These are phyloP conservation scores for Smittia sp. DNA, from an alignment of 2,888 invertebrate genomes.

Conservation along the genomic window DNA sequence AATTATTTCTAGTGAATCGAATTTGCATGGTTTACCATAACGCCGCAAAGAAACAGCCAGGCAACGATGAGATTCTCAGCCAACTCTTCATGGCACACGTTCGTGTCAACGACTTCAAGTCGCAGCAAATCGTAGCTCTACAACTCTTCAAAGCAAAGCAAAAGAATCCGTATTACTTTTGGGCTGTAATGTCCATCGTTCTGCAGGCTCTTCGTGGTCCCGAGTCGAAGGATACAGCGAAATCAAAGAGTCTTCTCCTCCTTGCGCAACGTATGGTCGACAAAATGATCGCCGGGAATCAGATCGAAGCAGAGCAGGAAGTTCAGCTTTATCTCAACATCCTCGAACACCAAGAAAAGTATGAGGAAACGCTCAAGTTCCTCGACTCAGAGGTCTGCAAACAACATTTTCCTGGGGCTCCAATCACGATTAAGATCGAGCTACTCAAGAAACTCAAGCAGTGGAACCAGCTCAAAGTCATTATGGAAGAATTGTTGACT, in stretches of 20 bases:
- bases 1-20: conserved; percentile 68
- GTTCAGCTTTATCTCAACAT: conserved; percentile 88
- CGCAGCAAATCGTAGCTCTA: conserved; percentile 88
- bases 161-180: conserved; percentile 96
- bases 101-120: conserved; percentile 80
- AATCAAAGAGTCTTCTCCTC: conserved; percentile 70
- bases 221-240: conserved; percentile 57
- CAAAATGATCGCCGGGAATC: conserved; percentile 81
- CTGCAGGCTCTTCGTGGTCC: conserved; percentile 67
- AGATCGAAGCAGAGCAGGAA: conserved; percentile 91
- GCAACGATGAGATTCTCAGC: conserved; percentile 87
- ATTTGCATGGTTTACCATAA: conserved; percentile 87
- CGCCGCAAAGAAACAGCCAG: conserved; percentile 79
- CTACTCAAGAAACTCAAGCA: conserved; percentile 69
- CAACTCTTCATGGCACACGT: conserved; percentile 96
- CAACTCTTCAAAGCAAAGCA: conserved; percentile 85
- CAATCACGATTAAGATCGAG: conserved; percentile 68
- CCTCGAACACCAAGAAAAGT: conserved; percentile 75
- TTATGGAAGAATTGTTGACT: conserved; percentile 70
- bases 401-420: conserved; percentile 66
- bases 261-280: conserved; percentile 93
- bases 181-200: conserved; percentile 96
- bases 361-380: conserved; percentile 75
- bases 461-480: conserved; percentile 71
- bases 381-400: conserved; percentile 74